These are phyloP conservation scores for Zeus faber DNA, from an alignment of 2,113 vertebrate species.

Conservation along the genomic window DNA sequence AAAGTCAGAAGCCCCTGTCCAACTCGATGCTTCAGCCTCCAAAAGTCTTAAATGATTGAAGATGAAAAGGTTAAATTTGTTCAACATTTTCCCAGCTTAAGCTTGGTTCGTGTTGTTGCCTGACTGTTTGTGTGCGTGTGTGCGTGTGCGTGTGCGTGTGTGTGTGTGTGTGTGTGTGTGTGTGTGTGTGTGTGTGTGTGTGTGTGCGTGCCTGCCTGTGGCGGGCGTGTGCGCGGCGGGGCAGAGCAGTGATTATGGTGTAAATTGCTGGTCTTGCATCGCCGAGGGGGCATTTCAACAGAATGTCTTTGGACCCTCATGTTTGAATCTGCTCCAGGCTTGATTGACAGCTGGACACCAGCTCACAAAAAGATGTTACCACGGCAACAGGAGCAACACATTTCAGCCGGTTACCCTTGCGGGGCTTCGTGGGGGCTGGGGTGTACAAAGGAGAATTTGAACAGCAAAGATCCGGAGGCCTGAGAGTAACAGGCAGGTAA, in stretches of 20 bases:
- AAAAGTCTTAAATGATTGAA: conserved; percentile 23
- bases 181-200: not conserved
- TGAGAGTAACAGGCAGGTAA: conserved; percentile 10
- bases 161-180: not conserved
- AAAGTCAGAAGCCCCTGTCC: conserved; percentile 10
- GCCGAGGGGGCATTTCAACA: conserved; percentile 9
- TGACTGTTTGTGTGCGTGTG: conserved; percentile 1
- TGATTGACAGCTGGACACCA: conserved; percentile 46
- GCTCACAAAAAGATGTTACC: conserved; percentile 45
- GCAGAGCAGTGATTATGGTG: conserved; percentile 34
- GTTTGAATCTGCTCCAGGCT: conserved; percentile 25
- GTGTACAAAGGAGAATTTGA: no score
- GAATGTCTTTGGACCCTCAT: conserved; percentile 26
- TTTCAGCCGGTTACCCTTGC: conserved; percentile 4
- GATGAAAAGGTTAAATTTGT: conserved; percentile 33
- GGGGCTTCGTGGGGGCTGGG: no score
- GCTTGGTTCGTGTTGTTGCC: not conserved
- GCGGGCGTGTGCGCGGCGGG: no score
- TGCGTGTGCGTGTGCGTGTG: conserved; percentile 1
- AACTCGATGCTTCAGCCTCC: conserved; percentile 6
- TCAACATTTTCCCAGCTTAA: conserved; percentile 23
- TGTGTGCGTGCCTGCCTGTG: not conserved
- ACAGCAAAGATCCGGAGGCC: conserved; percentile 14
- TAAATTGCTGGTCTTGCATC: conserved; percentile 18
- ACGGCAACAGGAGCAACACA: conserved; percentile 10